Evolutionary conservation across 1,140 invertebrate species (phyloP).

Genomic region (Diabrotica virgifera): DNA sequence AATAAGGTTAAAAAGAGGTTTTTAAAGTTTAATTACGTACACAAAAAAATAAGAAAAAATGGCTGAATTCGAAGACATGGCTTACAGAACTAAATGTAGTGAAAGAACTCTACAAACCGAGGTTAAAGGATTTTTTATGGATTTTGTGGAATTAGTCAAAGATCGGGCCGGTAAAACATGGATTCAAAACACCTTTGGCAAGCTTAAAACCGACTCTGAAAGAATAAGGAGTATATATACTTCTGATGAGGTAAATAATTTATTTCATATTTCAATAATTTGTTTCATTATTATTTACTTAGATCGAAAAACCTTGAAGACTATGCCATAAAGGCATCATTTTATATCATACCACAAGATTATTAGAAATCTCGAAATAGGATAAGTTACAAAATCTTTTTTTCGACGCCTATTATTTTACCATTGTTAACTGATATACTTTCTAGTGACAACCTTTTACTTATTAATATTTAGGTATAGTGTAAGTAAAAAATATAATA

Average conservation of each 20-base stretch:
- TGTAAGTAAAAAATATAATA: too few relatives aligned
- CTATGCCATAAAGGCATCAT: not conserved
- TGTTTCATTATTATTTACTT: too few relatives aligned
- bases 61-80: conserved; percentile 7
- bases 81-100: conserved; percentile 50
- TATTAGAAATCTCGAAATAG: not conserved
- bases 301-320: not conserved
- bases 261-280: not conserved
- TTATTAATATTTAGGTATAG: too few relatives aligned
- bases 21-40: too few relatives aligned
- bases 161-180: conserved; percentile 51
- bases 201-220: conserved; percentile 53
- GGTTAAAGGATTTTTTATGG: conserved; percentile 58
- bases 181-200: conserved; percentile 54
- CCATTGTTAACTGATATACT: conserved; percentile 2
- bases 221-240: conserved; percentile 53
- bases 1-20: too few relatives aligned
- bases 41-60: not conserved
- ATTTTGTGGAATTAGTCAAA: conserved; percentile 54
- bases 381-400: not conserved
- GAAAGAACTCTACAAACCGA: conserved; percentile 59
- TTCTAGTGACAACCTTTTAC: not conserved
- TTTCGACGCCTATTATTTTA: not conserved
- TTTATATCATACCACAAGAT: not conserved
- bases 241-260: conserved; percentile 51